phyloP scores from a whole-genome alignment of 1,140 invertebrate genomes.

The Meloidogyne hapla region DNA sequence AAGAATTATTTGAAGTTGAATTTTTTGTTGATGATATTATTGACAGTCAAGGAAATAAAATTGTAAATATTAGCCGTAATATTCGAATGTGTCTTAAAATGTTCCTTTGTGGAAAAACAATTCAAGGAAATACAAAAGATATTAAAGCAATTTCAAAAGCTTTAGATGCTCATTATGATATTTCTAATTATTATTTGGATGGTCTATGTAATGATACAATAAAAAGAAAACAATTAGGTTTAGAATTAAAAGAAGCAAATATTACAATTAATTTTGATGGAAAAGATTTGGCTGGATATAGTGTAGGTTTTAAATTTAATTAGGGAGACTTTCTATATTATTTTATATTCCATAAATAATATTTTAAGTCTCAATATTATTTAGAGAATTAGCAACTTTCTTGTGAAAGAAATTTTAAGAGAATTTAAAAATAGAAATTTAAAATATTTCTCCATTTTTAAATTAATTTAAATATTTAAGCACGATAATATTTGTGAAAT shows the following conservation, averaged over 20 bases:
- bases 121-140: not conserved
- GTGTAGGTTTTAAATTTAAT: not conserved
- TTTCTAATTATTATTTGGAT: not conserved
- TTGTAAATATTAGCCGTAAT: not conserved
- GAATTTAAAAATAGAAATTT: too few species aligned
- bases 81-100: too few species aligned
- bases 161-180: not conserved
- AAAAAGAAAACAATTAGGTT: conserved; percentile 3
- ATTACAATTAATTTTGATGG: not conserved
- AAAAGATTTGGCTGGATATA: not conserved
- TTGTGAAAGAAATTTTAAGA: too few species aligned
- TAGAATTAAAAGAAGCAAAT: not conserved
- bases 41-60: not conserved
- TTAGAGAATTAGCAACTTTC: too few species aligned
- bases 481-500: not conserved
- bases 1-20: not conserved
- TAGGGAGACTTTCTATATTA: too few species aligned
- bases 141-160: not conserved
- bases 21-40: not conserved
- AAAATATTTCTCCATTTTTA: too few species aligned
- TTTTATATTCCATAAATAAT: too few species aligned
- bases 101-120: not conserved
- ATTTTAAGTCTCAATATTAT: too few species aligned
- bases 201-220: not conserved
- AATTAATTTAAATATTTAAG: not conserved